Base-by-base conservation (phyloP, 2,888 invertebrate genomes). In the Subacronicta megacephala region DNA sequence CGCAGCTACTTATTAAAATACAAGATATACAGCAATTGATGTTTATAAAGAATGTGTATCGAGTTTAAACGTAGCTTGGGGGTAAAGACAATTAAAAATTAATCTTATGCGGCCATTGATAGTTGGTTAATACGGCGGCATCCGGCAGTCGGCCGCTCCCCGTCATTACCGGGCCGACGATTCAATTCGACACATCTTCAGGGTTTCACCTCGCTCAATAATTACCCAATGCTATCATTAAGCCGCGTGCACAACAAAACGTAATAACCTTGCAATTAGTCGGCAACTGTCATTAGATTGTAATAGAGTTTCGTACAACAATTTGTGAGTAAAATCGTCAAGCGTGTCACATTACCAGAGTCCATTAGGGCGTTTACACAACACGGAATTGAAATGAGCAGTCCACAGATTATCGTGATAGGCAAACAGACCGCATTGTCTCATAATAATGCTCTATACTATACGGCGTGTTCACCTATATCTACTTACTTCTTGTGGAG, bases 251-350 rank as follows among this genome's bases (percentile, higher is more conserved):
- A 89, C 92, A 91, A 92, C 92, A 90, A 88, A 90, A 90, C 89
- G 88, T 91, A 93, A 94, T 93, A 92, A 91, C 91, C 85, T 90
- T 88, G 90, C 93, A 93, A 94, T 94, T 93, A 93, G 93, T 89
- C 90, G 90, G 89, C 86, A 85, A 88, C 91, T 90, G 90, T 90
- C 92, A 94, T 94, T 94, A 94, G 92, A 91, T 87, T 85, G 90
- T 93, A 94, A 94, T 94, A 94, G 93, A 93, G 93, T 93, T 94
- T 92, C 86, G 93, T 93, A 93, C 93, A 89, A 88, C 87, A 92
- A 92, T 93, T 94, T 94, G 93, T 93, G 92, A 92, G 93, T 92
- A 92, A 90, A 93, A 93, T 93, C 94, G 94, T 93, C 94, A 93
- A 93, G 93, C 94, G 94, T 94, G 92, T 93, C 94, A 92, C 94